A percentile compares a stretch with the other conserved stretches of the same genome.
phyloP scores from a whole-genome alignment of 2,888 invertebrate genomes.

The Leptinotarsa peninsularis region DNA sequence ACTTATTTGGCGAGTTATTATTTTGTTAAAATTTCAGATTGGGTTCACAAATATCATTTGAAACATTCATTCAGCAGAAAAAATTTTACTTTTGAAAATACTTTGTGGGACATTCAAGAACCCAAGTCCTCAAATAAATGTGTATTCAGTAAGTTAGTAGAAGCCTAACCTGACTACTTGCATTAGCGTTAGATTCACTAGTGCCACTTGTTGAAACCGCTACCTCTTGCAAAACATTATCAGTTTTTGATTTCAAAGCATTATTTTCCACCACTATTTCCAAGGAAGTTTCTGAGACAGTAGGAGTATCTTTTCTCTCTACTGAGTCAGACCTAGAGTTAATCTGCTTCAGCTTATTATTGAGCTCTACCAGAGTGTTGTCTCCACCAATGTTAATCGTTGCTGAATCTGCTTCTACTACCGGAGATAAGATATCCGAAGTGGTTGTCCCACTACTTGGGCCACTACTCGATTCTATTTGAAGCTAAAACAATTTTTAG shows the following conservation, averaged over 20 bases:
- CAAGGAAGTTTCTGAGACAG: constrained; percentile 32
- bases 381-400: constrained; percentile 32
- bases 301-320: constrained; percentile 36
- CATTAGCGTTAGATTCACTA: constrained; percentile 30
- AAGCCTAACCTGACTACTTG: constrained; percentile 42
- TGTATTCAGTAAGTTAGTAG: constrained; percentile 31
- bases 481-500: constrained; percentile 45
- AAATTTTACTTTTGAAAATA: neutral
- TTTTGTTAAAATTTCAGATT: neutral
- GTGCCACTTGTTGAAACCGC: constrained; percentile 16
- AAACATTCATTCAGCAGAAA: neutral
- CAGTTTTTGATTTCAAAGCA: constrained; percentile 18
- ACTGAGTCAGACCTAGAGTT: constrained; percentile 65
- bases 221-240: constrained; percentile 31
- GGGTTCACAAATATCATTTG: neutral
- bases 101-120: neutral
- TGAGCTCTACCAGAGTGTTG: constrained; percentile 70
- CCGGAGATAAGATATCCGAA: constrained; percentile 62
- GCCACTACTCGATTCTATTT: constrained; percentile 53
- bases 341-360: constrained; percentile 74
- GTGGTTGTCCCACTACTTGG: constrained; percentile 59
- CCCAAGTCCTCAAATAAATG: neutral
- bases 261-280: constrained; percentile 30
- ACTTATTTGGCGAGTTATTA: no score
- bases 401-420: constrained; percentile 53